Conservation (phyloP, 2,888 invertebrate species). For the Nasonia oneida region DNA sequence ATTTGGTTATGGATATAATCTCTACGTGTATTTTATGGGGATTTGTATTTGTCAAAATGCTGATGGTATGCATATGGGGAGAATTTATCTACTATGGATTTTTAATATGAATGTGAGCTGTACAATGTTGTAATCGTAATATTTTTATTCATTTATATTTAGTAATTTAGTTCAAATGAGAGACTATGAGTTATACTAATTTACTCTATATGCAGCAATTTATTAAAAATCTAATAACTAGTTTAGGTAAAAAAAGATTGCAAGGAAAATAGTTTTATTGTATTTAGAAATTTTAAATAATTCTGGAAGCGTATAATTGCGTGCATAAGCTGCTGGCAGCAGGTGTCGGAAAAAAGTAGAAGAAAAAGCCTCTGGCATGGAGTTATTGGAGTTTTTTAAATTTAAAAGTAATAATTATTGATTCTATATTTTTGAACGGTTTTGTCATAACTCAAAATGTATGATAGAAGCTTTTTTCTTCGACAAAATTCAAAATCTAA, state of each 20-base stretch:
- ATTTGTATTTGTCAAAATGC: not conserved
- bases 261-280: not conserved
- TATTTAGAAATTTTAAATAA: not conserved
- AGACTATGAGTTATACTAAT: not conserved
- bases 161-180: not conserved
- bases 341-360: not conserved
- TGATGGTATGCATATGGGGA: not conserved
- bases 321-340: slow-evolving; percentile 35
- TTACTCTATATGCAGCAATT: not conserved
- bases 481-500: not conserved
- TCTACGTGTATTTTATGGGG: slow-evolving; percentile 1
- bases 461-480: not conserved
- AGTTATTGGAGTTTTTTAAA: not conserved
- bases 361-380: slow-evolving; percentile 16
- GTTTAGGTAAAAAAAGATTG: not conserved
- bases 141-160: not conserved
- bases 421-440: not conserved
- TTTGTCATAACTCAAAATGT: not conserved
- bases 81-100: not conserved
- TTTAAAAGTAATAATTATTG: not conserved
- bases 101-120: too few species aligned
- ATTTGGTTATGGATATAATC: not conserved
- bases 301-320: slow-evolving; percentile 19
- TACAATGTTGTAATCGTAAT: too few species aligned
- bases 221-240: not conserved